A percentile compares a stretch with the other conserved stretches of the same genome.
These are phyloP conservation scores for Alca torda DNA, from an alignment of 2,797 vertebrate species.

Conservation along the genomic window DNA sequence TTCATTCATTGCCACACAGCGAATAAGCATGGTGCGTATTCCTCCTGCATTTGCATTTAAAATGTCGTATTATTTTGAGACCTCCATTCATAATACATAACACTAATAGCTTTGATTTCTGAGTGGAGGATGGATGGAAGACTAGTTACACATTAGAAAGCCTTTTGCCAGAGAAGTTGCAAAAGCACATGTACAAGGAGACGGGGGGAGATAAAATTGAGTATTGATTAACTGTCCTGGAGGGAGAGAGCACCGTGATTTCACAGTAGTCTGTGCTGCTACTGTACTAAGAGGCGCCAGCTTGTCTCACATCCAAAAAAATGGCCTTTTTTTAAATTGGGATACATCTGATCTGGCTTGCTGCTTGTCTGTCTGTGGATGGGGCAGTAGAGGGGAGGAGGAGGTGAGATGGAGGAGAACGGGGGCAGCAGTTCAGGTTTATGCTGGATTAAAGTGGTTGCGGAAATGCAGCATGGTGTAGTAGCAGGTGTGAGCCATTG, in stretches of 20 bases:
- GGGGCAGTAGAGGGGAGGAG: background rate
- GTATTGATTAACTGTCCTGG: constrained; percentile 1
- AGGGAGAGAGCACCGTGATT: background rate
- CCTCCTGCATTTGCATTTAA: background rate
- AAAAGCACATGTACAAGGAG: background rate
- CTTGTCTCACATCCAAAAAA: background rate
- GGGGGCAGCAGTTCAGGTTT: background rate
- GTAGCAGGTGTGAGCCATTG: background rate
- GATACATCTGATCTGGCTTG: background rate
- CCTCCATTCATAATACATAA: background rate
- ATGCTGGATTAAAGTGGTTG: background rate
- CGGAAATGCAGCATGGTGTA: background rate
- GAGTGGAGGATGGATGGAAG: background rate
- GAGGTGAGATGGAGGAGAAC: background rate
- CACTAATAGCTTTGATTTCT: background rate
- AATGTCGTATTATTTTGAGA: background rate
- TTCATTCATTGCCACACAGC: background rate
- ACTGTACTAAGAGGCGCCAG: background rate
- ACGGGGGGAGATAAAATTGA: background rate
- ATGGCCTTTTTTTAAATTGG: rapidly evolving
- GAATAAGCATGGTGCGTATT: background rate
- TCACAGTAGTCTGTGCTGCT: background rate
- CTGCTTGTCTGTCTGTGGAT: background rate
- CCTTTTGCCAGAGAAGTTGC: background rate
- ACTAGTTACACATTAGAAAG: constrained; percentile 3